These are phyloP conservation scores for Palaemon carinicauda DNA, from an alignment of 1,140 invertebrate genomes.

Conservation along the genomic window DNA sequence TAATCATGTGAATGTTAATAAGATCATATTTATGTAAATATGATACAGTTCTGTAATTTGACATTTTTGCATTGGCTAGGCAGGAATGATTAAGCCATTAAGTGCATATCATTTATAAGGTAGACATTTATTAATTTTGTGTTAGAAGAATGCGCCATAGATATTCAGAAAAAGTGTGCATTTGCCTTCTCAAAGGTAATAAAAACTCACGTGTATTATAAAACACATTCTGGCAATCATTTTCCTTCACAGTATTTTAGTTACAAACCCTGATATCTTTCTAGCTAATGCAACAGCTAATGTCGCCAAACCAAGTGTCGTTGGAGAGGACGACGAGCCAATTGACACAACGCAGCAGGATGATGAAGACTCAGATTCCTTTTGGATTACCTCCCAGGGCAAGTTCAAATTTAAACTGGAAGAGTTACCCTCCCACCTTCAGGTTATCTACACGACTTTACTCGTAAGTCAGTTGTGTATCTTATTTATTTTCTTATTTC, in stretches of 20 bases:
- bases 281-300: constrained; percentile 72
- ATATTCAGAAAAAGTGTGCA: too few relatives aligned
- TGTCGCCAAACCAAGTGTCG: constrained; percentile 74
- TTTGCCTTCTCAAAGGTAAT: too few relatives aligned
- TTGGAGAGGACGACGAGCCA: constrained; percentile 71
- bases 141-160: too few relatives aligned
- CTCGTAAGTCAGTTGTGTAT: constrained; percentile 71
- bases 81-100: too few relatives aligned
- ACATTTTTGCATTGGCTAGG: too few relatives aligned
- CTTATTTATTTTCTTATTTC: constrained; percentile 17
- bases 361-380: constrained; percentile 67
- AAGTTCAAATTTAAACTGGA: constrained; percentile 91
- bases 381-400: constrained; percentile 91
- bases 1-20: too few relatives aligned
- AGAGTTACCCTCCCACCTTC: constrained; percentile 90
- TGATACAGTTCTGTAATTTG: too few relatives aligned
- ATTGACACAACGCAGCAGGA: constrained; percentile 60
- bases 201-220: neutral
- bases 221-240: neutral
- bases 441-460: constrained; percentile 89
- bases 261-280: neutral
- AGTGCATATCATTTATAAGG: too few relatives aligned
- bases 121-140: too few relatives aligned
- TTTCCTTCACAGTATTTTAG: neutral
- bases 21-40: too few relatives aligned